phyloP scores from a whole-genome alignment of 2,888 invertebrate genomes.

The Philereme vetulata region DNA sequence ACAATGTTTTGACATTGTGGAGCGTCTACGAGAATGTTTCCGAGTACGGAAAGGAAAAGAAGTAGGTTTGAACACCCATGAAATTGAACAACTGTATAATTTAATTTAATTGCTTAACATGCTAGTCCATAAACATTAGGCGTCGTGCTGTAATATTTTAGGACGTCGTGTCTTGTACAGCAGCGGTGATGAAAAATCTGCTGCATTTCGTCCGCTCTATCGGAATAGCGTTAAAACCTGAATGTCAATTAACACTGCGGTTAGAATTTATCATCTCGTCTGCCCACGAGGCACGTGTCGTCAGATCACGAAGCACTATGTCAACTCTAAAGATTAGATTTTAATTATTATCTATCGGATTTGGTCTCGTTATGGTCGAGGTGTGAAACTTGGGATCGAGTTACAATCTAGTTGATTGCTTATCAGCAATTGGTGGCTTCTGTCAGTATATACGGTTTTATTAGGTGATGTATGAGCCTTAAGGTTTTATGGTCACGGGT shows the following conservation, averaged over 20 bases:
- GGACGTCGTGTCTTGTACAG: not conserved
- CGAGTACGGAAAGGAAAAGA: too few relatives aligned
- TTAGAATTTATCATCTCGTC: conserved; percentile 52
- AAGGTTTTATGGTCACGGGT: conserved; percentile 13
- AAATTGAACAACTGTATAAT: too few relatives aligned
- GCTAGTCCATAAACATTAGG: too few relatives aligned
- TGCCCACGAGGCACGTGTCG: conserved; percentile 52
- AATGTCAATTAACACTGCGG: conserved; percentile 64
- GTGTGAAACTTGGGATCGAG: conserved; percentile 34
- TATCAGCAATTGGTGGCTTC: conserved; percentile 28
- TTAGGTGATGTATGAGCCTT: conserved; percentile 4
- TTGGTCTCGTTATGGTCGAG: conserved; percentile 28
- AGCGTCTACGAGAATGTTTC: too few relatives aligned
- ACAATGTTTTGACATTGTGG: too few relatives aligned
- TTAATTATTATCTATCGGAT: conserved; percentile 36
- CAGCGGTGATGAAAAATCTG: conserved; percentile 5
- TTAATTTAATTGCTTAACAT: too few relatives aligned
- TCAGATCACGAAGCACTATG: conserved; percentile 38
- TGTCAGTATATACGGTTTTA: conserved; percentile 17
- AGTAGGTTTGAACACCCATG: too few relatives aligned
- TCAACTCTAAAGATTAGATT: conserved; percentile 35
- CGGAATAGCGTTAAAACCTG: conserved; percentile 41
- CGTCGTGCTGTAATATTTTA: too few relatives aligned
- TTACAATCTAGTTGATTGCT: conserved; percentile 32
- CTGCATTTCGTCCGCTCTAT: conserved; percentile 31